Evolutionary conservation across 2,888 invertebrate species (phyloP), one percentile per base, ranked within the genome.

Genomic region (Escarpia spicata): DNA sequence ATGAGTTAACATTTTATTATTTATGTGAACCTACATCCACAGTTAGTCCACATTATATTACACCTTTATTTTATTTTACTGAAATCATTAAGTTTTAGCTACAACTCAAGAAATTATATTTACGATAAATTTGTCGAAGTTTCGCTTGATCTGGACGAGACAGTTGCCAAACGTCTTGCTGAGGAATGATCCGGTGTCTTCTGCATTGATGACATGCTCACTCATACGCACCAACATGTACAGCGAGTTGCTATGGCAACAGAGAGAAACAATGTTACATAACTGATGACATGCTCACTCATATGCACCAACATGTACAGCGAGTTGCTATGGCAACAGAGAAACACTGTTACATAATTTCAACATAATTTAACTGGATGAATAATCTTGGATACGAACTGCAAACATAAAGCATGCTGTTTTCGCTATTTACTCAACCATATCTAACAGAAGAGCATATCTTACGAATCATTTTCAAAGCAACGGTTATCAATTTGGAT

Each of bases 281-380:
- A 37, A 52, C 98, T 98, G 97, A 98, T 98, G 45, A 99, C 99
- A 96, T 99, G 99, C 95, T 98, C 98, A 94, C 98, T 98, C 95
- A 99, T 97, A 94, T 98, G 97, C 26, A 99, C 99, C 95, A 99
- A 97, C 93, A 99, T 98, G 95, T 98, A 98, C 97, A 99, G 98
- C 92, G 98, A 98, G 96, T 99, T 99, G 96, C 99, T 99, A 95
- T 58, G 44, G 43, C n/a, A 92, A 44, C 44, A 19, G 4, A 92
- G 58, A 52, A 31, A 37, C 9, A n/a, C n/a, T 90, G 31, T 31
- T 15, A 52, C 43, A 90, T 37, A 19, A 90, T 31, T 90, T 31
- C 90, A 15, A 91, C 43, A 43, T 37, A 37, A 37, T 37, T 37
- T 37, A 37, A 37, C 37, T 37, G 37, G 37, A 37, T 37, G 37